Conservation (phyloP, 2,888 invertebrate species). For the Caenorhabditis becei region DNA sequence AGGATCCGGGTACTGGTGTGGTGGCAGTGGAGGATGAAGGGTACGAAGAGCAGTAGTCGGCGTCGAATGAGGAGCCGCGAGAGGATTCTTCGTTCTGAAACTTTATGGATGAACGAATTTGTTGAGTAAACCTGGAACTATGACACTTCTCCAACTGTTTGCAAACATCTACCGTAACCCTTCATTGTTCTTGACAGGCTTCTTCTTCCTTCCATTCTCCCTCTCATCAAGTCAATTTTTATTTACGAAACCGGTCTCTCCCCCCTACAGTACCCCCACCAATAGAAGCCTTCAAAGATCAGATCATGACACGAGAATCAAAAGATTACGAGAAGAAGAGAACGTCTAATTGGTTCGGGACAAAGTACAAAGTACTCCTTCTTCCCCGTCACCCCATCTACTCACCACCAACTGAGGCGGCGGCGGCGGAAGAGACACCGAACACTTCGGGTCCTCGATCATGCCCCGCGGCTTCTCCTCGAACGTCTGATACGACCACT, state of each 20-base stretch:
- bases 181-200: no score
- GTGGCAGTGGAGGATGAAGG: constrained; percentile 32
- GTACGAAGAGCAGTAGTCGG: constrained; percentile 44
- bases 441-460: neutral
- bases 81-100: constrained; percentile 46
- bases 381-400: neutral
- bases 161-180: no score
- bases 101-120: neutral
- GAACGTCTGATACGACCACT: constrained; percentile 48
- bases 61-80: constrained; percentile 45
- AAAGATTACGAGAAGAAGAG: constrained; percentile 7
- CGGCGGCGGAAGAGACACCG: constrained; percentile 19
- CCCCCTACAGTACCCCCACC: neutral
- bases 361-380: constrained; percentile 42
- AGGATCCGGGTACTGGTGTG: constrained; percentile 3
- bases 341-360: constrained; percentile 36
- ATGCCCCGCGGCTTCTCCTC: constrained; percentile 30
- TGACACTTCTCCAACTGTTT: no score
- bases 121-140: no score
- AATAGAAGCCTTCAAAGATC: constrained; percentile 7
- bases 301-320: constrained; percentile 23
- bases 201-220: no score
- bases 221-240: constrained; percentile 1
- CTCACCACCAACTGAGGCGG: constrained; percentile 35
- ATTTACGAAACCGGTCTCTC: constrained; percentile 8